These are phyloP conservation scores for Ochropleura plecta DNA, from an alignment of 2,888 invertebrate genomes.

Conservation along the genomic window DNA sequence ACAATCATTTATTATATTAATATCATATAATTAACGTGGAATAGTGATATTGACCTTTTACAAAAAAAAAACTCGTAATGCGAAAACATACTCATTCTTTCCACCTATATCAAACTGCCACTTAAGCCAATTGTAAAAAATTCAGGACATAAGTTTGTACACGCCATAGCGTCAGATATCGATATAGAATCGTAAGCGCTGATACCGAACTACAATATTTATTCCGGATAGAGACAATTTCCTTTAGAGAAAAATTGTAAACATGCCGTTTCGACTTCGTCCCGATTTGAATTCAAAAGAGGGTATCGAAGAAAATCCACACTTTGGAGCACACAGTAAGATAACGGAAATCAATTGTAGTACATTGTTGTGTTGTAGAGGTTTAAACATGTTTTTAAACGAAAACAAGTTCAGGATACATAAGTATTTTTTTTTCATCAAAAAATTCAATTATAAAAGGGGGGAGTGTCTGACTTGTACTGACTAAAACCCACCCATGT, in stretches of 20 bases:
- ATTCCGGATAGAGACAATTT: slow-evolving; percentile 55
- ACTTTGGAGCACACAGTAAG: slow-evolving; percentile 20
- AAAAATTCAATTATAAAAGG: no score
- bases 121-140: slow-evolving; percentile 8
- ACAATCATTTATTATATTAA: no score
- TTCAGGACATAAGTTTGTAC: slow-evolving; percentile 19
- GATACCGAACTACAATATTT: slow-evolving; percentile 44
- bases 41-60: neutral
- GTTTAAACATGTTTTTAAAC: neutral
- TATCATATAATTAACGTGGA: neutral
- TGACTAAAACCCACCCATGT: no score
- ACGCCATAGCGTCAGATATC: slow-evolving; percentile 17
- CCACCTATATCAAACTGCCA: neutral
- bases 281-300: slow-evolving; percentile 59
- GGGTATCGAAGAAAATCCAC: slow-evolving; percentile 29
- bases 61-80: no score
- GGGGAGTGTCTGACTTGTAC: no score
- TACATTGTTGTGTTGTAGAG: slow-evolving; percentile 5
- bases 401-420: neutral
- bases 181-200: slow-evolving; percentile 35
- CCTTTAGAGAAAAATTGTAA: slow-evolving; percentile 58
- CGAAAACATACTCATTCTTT: neutral
- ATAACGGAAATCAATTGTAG: slow-evolving; percentile 43
- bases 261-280: slow-evolving; percentile 55
- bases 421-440: neutral